Evolutionary conservation across 2,797 vertebrate species (phyloP).

Genomic region (Euphonia xanthogaster): DNA sequence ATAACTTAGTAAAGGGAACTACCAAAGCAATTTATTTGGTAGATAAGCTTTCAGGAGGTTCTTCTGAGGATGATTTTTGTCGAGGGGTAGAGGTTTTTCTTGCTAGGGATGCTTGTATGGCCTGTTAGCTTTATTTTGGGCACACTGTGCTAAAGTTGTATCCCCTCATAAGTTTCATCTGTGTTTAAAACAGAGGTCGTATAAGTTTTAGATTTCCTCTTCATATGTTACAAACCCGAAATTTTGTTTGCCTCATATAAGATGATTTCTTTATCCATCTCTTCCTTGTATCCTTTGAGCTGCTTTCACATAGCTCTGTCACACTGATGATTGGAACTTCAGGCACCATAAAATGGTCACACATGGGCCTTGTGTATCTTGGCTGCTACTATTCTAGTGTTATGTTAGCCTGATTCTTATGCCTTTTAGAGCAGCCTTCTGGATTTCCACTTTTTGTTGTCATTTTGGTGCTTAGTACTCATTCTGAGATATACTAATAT

Average conservation of each 20-base stretch:
- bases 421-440: not conserved
- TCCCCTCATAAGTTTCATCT: not conserved
- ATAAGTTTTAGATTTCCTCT: not conserved
- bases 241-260: not conserved
- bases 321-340: not conserved
- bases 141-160: not conserved
- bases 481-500: not conserved
- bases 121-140: not conserved
- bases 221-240: not conserved
- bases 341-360: not conserved
- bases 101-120: not conserved
- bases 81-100: not conserved
- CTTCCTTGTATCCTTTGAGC: not conserved
- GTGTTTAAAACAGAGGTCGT: not conserved
- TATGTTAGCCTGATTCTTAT: not conserved
- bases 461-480: not conserved
- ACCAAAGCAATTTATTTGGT: not conserved
- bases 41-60: not conserved
- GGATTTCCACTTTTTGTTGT: not conserved
- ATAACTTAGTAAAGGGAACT: not conserved
- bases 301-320: not conserved
- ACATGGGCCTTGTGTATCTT: not conserved
- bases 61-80: not conserved
- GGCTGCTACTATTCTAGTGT: not conserved
- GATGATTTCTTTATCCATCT: not conserved